Base-by-base conservation (phyloP, 2,888 invertebrate genomes). In the Pandemis corylana region DNA sequence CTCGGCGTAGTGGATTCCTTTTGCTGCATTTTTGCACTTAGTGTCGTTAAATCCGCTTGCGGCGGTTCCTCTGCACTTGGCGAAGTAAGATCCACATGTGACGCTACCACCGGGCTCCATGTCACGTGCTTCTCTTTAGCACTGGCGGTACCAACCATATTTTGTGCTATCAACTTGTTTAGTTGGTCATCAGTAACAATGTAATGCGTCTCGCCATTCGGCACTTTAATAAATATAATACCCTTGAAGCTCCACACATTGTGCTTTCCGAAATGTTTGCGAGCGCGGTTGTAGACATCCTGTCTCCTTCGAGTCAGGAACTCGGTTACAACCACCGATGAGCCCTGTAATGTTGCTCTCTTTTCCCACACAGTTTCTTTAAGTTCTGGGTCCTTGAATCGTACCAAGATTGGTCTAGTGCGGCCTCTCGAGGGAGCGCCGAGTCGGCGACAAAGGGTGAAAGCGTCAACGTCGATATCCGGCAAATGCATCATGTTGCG, bases 361-460 rank as follows among this genome's bases (percentile, higher is more conserved):
- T 56, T 56, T 20, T 56, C 56, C 56, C 56, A 56, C 9, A 56
- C 56, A 20, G 15, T 15, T 7, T 56, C 20, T 15, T 9, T 56
- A 15, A 56, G 15, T 1, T 56, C 56, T 15, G 20, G 20, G 20
- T 56, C 56, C 9, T 56, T 56, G 15, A 56, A 56, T 9, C 56
- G 56, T 9, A 56, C 56, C 56, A 56, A 56, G 20, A 56, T 56
- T 56, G 56, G 56, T 9, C 56, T 15, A 56, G 56, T 56, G 15
- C 56, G 56, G 56, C 20, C 15, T 9, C 15, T 7, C 56, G 9
- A 9, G 0, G 56, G 56, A 56, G 56, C 20, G 3, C 56, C 56
- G 20, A 56, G 56, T 56, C 56, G 56, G 1, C 56, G 56, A 56
- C 56, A 20, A 20, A 56, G 56, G 0, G 15, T 2, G 20, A 56